Evolutionary conservation across 2,113 vertebrate species (phyloP).

Genomic region (Nothocercus nigrocapillus): DNA sequence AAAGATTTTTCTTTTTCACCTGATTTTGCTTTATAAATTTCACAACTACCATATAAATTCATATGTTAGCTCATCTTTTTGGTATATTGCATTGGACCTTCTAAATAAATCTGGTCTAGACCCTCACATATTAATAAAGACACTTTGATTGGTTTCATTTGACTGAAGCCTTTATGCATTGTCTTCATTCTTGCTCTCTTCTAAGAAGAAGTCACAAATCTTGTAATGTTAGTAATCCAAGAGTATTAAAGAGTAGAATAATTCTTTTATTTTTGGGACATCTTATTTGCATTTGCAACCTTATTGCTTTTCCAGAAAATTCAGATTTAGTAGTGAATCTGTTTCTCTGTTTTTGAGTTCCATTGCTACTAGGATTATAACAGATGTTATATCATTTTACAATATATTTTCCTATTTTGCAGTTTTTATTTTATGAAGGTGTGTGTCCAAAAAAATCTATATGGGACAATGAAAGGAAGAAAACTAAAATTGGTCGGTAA

Average conservation of each 20-base stretch:
- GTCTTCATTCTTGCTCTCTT: not conserved
- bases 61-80: not conserved
- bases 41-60: not conserved
- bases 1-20: not conserved
- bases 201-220: not conserved
- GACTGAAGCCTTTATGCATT: not conserved
- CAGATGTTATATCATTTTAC: not conserved
- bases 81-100: fast-evolving
- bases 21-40: not conserved
- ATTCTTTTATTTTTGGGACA: not conserved
- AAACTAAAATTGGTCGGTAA: not conserved
- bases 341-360: not conserved
- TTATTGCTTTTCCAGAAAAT: not conserved
- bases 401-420: not conserved
- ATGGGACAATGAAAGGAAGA: not conserved
- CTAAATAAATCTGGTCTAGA: not conserved
- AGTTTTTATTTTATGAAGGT: not conserved
- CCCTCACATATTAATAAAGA: not conserved
- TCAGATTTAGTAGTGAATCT: not conserved
- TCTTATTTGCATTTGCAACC: not conserved
- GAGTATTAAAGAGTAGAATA: not conserved
- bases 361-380: not conserved
- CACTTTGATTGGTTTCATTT: not conserved
- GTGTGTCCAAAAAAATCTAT: not conserved
- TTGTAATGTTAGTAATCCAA: not conserved